Evolutionary conservation across 2,113 vertebrate genomes (phyloP), one percentile per base, ranked within the genome.

Genomic region (Trematocara marginatum): DNA sequence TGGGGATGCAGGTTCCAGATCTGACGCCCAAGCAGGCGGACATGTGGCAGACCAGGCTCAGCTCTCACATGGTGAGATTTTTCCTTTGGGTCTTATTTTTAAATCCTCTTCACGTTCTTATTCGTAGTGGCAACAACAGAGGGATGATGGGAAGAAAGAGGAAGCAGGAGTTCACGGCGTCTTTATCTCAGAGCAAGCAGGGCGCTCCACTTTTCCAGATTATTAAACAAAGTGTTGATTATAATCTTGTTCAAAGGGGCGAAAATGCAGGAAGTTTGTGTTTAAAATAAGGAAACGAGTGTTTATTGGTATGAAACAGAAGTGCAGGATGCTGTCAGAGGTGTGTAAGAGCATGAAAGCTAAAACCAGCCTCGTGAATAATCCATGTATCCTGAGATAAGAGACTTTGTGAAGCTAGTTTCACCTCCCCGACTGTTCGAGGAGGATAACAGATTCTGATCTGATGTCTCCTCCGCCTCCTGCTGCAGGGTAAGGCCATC

Each of bases 11-110:
- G 90, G 97, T 97, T 95, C 98, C 98, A 83, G 98, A 99, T 87
- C 94, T 99, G 83, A 97, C 97, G 1, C 97, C 98, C 87, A 98
- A 98, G 87, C 98, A 99, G 94, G 97, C 94, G 10, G 98, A 99
- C 90, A 99, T 99, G 98, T 98, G 98, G 98, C 98, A 99, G 93
- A 99, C 98, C 0, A 96, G 97, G 85, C 59, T 99, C 89, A 98
- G 97, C 91, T 96, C 98, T 31, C 98, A 99, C 92, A 88, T 96
- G 96, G 98, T 99, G 93, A 97, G 97, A 92, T 18, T 10, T 52
- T 3, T 29, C 6, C 16, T 40, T 10, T 45, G 12, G 20, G 5
- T 26, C 13, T 5, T 3, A 23, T 49, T 29, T 45, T 54, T 34
- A 52, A 64, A 29, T 26, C 38, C 7, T 42, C 5, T 0, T 59